These are phyloP conservation scores for Brachionus sp. DNA, from an alignment of 1,140 invertebrate genomes.

Conservation along the genomic window DNA sequence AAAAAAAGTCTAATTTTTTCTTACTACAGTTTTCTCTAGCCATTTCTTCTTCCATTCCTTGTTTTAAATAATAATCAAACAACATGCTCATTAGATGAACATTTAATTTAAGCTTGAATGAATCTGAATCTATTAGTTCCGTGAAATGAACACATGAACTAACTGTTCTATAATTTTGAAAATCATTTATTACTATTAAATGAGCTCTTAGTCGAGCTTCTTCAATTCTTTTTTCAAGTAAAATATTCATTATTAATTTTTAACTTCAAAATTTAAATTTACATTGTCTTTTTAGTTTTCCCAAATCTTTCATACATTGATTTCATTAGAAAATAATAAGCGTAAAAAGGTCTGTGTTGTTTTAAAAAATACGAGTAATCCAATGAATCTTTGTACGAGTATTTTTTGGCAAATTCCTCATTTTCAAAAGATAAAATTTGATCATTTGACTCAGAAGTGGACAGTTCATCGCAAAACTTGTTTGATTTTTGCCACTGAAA, in stretches of 20 bases:
- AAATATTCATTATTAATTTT: background rate
- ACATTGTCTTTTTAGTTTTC: constrained; percentile 16
- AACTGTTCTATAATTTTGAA: background rate
- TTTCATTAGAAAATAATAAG: background rate
- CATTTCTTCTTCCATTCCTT: constrained; percentile 33
- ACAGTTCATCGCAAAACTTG: background rate
- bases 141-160: constrained; percentile 22
- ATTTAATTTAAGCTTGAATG: background rate
- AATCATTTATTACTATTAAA: constrained; percentile 16
- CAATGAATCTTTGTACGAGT: constrained; percentile 19
- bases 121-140: background rate
- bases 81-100: constrained; percentile 1
- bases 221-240: background rate
- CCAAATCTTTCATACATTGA: background rate
- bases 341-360: constrained; percentile 25
- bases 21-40: constrained; percentile 25
- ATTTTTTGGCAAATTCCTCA: constrained; percentile 27
- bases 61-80: constrained; percentile 11
- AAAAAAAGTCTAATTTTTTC: no score
- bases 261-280: background rate
- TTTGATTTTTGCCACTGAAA: constrained; percentile 35
- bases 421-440: constrained; percentile 41
- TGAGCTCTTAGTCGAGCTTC: constrained; percentile 10
- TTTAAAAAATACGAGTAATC: constrained; percentile 32
- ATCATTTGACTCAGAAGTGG: background rate